Evolutionary conservation across 2,113 vertebrate genomes (phyloP), one percentile per base, ranked within the genome.

Genomic region (Gulo gulo): DNA sequence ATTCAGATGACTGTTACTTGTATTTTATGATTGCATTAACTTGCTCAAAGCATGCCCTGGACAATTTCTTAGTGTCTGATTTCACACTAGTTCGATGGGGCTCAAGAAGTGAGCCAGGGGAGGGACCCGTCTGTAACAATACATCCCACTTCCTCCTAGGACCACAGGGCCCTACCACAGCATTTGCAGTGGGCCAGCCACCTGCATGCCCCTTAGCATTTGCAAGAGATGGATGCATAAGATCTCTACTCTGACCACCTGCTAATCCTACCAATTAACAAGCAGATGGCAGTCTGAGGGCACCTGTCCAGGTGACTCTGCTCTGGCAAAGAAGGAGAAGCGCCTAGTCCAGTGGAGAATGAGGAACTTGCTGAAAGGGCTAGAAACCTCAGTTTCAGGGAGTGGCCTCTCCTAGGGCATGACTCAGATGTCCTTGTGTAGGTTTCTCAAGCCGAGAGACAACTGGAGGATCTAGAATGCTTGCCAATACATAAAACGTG

Each of bases 11-110:
- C 26, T 88, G 52, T 79, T 95, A 82, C 95, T 96, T 96, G 81
- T 92, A 42, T 94, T 96, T 96, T 93, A 96, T 29, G 91, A 92
- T 57, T 95, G 91, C 69, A 47, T 96, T 84, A 73, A 91, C 94
- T 95, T 97, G 96, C 65, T 97, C 73, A 83, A 96, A 97, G 91
- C 95, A 95, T 93, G 90, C 61, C 84, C 95, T 83, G 79, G 92
- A 96, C 85, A 93, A 91, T 94, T 81, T 95, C 88, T 88, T 94
- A 61, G 71, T 92, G 84, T 95, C 83, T 97, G 88, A 92, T 95
- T 97, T 96, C 76, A 91, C 59, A 79, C 59, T 39, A 39, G 63
- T 36, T 87, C 14, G 16, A 45, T 4, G 8, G 55, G 71, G 6
- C n/a, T 73, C 4, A 79, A 89, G 39, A 88, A 26, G 8, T 39